Evolutionary conservation across 1,140 invertebrate species (phyloP), one percentile per base, ranked within the genome.

Genomic region (Tenebrio molitor): DNA sequence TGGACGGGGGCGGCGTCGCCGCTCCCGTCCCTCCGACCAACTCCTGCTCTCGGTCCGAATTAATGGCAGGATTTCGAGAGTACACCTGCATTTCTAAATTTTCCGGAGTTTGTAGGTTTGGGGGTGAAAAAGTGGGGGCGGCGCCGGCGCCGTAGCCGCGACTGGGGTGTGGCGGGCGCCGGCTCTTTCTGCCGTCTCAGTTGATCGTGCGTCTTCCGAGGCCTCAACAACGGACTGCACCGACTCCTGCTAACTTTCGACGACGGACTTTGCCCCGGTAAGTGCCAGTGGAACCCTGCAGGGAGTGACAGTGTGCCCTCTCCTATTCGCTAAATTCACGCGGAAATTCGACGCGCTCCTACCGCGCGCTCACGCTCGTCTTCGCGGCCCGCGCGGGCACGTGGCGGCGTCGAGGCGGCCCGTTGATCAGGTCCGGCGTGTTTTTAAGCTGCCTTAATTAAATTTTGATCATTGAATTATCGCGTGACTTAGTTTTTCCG

Each of bases 161-260:
- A 15, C 64, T 78, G 78, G 78, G 78, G 78, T 79, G 78, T 79
- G 78, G 78, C 78, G 78, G 76, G 72, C 75, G 77, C 74, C 77
- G 77, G 68, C 68, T 74, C 72, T 69, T 74, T 73, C 74, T 69
- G 62, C 46, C 67, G 73, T 79, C 78, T 74, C 77, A 79, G 78
- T 79, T 74, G 69, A 58, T 77, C 73, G 78, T 78, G 77, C 74
- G 72, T 72, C 76, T 29, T 17, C 70, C 65, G 70, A 63, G 65
- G 44, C 71, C 53, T 68, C 72, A 39, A 69, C 75, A 74, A 29
- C 69, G 65, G 44, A 33, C 29, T 14, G 15, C 19, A 6, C 21
- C 36, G 15, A 34, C 41, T 14, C n/a, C 12, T 33, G 29, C 29
- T 5, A 33, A 33, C 36, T 39, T 39, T 12, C 36, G 36, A 39